Evolutionary conservation across 1,140 invertebrate genomes (phyloP), one percentile per base, ranked within the genome.

Genomic region (Aradophagus sp.): DNA sequence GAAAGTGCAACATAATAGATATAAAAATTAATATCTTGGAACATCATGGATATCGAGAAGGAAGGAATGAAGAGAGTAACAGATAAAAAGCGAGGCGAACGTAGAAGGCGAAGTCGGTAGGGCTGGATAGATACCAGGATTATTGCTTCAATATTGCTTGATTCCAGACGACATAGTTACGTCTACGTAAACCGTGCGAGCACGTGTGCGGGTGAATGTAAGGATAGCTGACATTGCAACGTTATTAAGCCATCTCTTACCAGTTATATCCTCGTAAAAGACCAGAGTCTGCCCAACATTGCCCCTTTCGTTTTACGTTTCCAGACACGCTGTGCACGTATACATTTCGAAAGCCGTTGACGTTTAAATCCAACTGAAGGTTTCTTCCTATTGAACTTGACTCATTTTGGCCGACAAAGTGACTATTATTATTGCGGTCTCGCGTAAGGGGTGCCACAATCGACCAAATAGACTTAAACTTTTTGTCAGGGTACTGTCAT

Each of bases 211-310:
- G 63, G 62, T 58, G 73, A 62, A 59, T 53, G 73, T 58, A 56
- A 62, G 52, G 58, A 58, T 63, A 70, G 61, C 58, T 71, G 72
- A 74, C 63, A 70, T 71, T 61, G 74, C 73, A 67, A 59, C 68
- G 79, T 83, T 82, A 84, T 83, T 82, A 83, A 82, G 76, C 80
- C 78, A 82, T 84, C 79, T 79, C 79, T 83, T 81, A 82, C 70
- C 65, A 74, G 78, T 81, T 82, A 77, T 78, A 82, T 66, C 68
- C 70, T 35, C 36, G 59, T 77, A 74, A 61, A 74, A 68, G 72
- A 50, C 59, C 55, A 69, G 53, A 66, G 48, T 58, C 52, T 52
- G 26, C 55, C 52, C 53, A 68, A 59, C 68, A 61, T 63, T 41
- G 59, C n/a, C 58, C 45, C 66, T 69, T 52, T 62, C 65, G 32